Percentiles rank a stretch among this genome's conserved stretches.
Evolutionary conservation across 2,888 invertebrate genomes (phyloP).

Genomic region (Bugula neritina): DNA sequence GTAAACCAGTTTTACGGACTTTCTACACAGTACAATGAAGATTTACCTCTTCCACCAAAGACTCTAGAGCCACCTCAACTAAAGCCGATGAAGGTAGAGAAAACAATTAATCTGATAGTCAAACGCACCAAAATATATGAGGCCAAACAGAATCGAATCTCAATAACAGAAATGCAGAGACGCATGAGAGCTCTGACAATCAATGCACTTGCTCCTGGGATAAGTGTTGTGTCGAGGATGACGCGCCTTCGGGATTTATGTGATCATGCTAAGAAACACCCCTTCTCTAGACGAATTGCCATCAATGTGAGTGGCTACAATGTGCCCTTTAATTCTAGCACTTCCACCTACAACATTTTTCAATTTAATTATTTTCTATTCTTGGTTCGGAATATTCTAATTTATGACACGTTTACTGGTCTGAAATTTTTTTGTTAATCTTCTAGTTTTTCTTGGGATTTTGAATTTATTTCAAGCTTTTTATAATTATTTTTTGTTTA

Average conservation of each 20-base stretch:
- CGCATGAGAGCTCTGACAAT: conserved; percentile 2
- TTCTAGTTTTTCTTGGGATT: too few relatives aligned
- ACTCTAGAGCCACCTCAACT: neutral
- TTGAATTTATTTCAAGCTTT: too few relatives aligned
- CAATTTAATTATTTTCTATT: too few relatives aligned
- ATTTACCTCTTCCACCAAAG: neutral
- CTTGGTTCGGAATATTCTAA: too few relatives aligned
- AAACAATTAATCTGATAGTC: neutral
- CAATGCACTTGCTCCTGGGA: conserved; percentile 7
- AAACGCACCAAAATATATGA: neutral
- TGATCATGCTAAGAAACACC: conserved; percentile 67
- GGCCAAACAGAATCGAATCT: conserved; percentile 13
- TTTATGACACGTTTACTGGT: too few relatives aligned
- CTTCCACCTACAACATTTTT: too few relatives aligned
- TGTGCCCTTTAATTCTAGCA: too few relatives aligned
- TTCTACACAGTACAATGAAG: neutral
- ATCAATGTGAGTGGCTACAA: conserved; percentile 61
- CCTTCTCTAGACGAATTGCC: conserved; percentile 67
- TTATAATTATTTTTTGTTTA: too few relatives aligned
- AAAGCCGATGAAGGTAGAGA: neutral
- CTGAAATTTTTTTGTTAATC: too few relatives aligned
- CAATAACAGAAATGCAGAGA: neutral
- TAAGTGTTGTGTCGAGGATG: conserved; percentile 56
- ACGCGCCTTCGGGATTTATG: conserved; percentile 67
- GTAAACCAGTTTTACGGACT: conserved; percentile 23